A percentile compares a stretch with the other conserved stretches of the same genome.
Conservation (phyloP, 2,113 vertebrate species). For the Lepus europaeus region DNA sequence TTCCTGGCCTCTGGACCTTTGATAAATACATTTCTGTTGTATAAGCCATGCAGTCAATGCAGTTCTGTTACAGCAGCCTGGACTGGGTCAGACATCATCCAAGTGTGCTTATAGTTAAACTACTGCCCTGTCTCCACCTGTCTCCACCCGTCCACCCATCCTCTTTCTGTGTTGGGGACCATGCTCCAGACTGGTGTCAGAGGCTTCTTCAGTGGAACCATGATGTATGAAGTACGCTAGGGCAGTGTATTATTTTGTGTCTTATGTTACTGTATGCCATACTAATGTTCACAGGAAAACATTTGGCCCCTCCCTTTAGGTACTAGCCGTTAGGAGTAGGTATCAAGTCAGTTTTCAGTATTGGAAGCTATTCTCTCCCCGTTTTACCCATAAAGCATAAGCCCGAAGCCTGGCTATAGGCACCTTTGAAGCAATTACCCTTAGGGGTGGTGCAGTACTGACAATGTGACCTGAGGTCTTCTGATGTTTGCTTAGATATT, state of each 20-base stretch:
- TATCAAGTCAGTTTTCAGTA: neutral
- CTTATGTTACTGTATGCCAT: neutral
- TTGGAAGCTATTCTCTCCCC: neutral
- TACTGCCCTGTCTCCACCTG: neutral
- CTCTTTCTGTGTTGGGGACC: neutral
- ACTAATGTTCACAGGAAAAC: neutral
- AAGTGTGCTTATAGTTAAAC: neutral
- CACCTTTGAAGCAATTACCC: neutral
- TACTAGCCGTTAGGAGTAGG: neutral
- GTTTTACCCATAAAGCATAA: neutral
- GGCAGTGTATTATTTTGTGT: neutral
- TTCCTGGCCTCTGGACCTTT: neutral
- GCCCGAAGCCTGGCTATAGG: neutral
- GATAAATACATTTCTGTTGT: neutral
- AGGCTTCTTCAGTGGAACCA: neutral
- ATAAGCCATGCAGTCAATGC: neutral
- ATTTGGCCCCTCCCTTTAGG: neutral
- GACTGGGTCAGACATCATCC: neutral
- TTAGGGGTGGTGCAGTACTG: fast-evolving
- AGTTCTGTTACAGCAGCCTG: neutral
- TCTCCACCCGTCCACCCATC: neutral
- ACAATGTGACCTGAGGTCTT: neutral
- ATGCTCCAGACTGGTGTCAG: neutral
- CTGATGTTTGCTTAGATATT: neutral
- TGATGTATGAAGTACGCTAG: neutral